Conservation (phyloP, 2,797 vertebrate genomes). For the Coccyzus lansbergi region DNA sequence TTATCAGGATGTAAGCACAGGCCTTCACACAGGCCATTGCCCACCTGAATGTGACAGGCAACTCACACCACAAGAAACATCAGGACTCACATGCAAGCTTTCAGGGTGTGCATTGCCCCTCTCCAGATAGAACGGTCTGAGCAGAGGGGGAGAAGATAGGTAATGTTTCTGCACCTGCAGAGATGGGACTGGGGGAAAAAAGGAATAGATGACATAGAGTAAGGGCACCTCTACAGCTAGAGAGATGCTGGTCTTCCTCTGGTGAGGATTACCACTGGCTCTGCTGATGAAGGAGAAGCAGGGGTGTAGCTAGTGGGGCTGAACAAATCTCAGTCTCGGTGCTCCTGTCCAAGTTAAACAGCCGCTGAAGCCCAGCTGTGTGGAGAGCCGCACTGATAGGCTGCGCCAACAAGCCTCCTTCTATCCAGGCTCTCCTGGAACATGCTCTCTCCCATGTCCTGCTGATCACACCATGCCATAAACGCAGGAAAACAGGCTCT, state of each 20-base stretch:
- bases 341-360: conserved; percentile 20
- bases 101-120: fast-evolving
- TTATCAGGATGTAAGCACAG: not conserved
- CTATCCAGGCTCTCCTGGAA: not conserved
- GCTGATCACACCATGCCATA: fast-evolving
- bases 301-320: not conserved
- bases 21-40: not conserved
- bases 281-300: not conserved
- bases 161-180: not conserved
- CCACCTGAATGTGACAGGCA: not conserved
- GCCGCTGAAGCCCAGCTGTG: not conserved
- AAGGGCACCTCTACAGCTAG: not conserved
- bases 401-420: conserved; percentile 2
- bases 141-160: not conserved
- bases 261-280: not conserved
- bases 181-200: too few relatives aligned
- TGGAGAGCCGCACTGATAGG: not conserved
- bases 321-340: not conserved
- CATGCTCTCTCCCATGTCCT: fast-evolving
- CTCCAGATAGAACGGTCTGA: not conserved
- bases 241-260: fast-evolving
- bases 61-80: fast-evolving
- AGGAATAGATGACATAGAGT: fast-evolving
- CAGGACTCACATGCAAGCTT: fast-evolving
- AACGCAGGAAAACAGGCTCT: not conserved